A percentile compares a stretch with the other conserved stretches of the same genome.
Evolutionary conservation across 2,797 vertebrate genomes (phyloP).

Genomic region (Rhinella marina): DNA sequence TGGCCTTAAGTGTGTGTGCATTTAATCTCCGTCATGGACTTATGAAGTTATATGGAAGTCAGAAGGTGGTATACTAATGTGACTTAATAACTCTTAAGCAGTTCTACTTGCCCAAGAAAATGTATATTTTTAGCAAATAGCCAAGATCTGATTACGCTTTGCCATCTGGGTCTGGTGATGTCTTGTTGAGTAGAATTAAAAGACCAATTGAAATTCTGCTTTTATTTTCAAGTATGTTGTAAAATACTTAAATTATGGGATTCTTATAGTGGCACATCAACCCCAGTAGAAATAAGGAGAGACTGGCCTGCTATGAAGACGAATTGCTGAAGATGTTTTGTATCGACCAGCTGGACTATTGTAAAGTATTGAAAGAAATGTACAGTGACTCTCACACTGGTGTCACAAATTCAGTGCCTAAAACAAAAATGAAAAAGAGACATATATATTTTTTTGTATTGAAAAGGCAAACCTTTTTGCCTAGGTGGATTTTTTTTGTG

Average conservation of each 20-base stretch:
- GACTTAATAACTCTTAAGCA: slow-evolving; percentile 42
- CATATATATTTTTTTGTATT: slow-evolving; percentile 55
- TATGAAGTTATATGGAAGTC: slow-evolving; percentile 40
- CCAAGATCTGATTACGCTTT: slow-evolving; percentile 13
- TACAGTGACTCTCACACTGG: slow-evolving; percentile 51
- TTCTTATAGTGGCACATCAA: slow-evolving; percentile 18
- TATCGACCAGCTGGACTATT: slow-evolving; percentile 35
- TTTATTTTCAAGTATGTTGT: slow-evolving; percentile 34
- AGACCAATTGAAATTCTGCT: slow-evolving; percentile 39
- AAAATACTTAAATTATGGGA: slow-evolving; percentile 13
- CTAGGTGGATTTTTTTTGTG: slow-evolving; percentile 49
- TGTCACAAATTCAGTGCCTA: slow-evolving; percentile 57
- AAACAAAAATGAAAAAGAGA: slow-evolving; percentile 42
- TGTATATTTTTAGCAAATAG: background rate
- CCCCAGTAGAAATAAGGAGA: background rate
- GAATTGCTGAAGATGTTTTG: slow-evolving; percentile 38
- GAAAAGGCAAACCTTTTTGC: slow-evolving; percentile 47
- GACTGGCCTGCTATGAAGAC: slow-evolving; percentile 31
- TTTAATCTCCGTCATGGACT: slow-evolving; percentile 44
- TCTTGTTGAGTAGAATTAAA: slow-evolving; percentile 15
- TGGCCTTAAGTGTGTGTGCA: slow-evolving; percentile 18
- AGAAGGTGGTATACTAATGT: slow-evolving; percentile 53
- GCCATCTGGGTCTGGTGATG: background rate
- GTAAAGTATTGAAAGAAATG: slow-evolving; percentile 35
- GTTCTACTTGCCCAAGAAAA: slow-evolving; percentile 54